Base-by-base conservation (phyloP, 2,888 invertebrate genomes). In the Hemithea aestivaria region DNA sequence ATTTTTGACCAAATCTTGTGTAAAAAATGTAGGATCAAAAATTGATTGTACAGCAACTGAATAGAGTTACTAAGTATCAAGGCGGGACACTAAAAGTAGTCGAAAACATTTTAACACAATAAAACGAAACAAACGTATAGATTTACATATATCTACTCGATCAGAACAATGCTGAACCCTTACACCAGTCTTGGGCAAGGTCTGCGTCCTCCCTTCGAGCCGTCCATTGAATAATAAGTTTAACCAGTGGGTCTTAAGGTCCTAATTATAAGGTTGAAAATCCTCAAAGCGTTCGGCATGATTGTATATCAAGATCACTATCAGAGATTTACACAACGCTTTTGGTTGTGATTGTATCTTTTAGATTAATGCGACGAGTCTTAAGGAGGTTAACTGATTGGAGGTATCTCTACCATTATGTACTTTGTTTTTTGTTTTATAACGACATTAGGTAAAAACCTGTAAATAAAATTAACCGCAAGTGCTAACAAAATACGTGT, bases 321-420 rank as follows among this genome's bases (percentile, higher is more conserved):
- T 85, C 85, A 71, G 60, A 73, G 81, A 79, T 76, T 77, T 82
- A 81, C 76, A 67, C 62, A 63, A 67, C 68, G 63, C 63, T 54
- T 62, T 60, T 60, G 60, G 53, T 66, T 66, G 59, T 61, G 83
- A 82, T 82, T 70, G 73, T 84, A 84, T 83, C 80, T 75, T 41
- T 52, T 66, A 77, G 82, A 82, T 84, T 79, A 81, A 83, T 83
- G 81, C 71, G 68, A 65, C 48, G 67, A 61, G 69, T 63, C 65
- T 62, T 62, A 63, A 63, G 64, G 61, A 56, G 60, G 60, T 60
- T 60, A 61, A 62, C 59, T 44, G 60, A 61, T 56, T 62, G 67
- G 72, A 72, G 66, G 66, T 68, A 70, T 72, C 58, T 58, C 71
- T 63, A 65, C 62, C 56, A 25, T 40, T 40, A 16, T 16, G 16